Base-by-base conservation (phyloP, 2,113 vertebrate genomes). In the Laticauda laticaudata region DNA sequence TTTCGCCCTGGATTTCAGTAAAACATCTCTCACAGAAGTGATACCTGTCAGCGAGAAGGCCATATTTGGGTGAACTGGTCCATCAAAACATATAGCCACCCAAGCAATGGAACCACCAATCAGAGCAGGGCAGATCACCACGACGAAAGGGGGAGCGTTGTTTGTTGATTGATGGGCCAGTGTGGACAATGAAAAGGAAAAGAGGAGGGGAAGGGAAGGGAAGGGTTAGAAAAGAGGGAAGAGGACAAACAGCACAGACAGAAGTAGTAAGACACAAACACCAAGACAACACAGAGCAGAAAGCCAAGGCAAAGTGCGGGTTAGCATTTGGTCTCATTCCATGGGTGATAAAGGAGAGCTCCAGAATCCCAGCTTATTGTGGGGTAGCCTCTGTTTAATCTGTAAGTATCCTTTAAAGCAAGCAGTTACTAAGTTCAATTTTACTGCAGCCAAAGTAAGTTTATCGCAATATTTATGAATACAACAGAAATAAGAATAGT, bases 1-100 rank as follows among this genome's bases (percentile, higher is more conserved):
- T 99, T 96, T 99, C 99, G 94, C 99, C 99, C 97, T 99, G 99
- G 98, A 99, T 99, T 98, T 99, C 99, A 97, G 99, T 99, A 98
- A 99, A 99, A 98, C 99, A 99, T 98, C 99, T 99, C 97, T 99
- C 99, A 97, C 99, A 99, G 98, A 99, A 99, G 98, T 99, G 99
- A 98, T 99, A 99, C 98, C 99, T 99, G 98, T 95, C 97, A 97
- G 97, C 98, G 98, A 99, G 97, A 99, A 99, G 98, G 97, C 97
- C 95, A 98, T 98, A 98, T 98, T 99, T 98, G 98, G 98, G 98
- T 99, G 98, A 99, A 98, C 98, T 98, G 98, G 98, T 98, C 97
- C 98, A 98, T 98, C 97, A 98, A 97, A 98, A 97, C 96, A 98
- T 96, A 98, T 97, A 98, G 98, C 98, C 98, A 98, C 97, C 97